Evolutionary conservation across 1,140 invertebrate species (phyloP), one percentile per base, ranked within the genome.

Genomic region (Zaprionus lachaisei): DNA sequence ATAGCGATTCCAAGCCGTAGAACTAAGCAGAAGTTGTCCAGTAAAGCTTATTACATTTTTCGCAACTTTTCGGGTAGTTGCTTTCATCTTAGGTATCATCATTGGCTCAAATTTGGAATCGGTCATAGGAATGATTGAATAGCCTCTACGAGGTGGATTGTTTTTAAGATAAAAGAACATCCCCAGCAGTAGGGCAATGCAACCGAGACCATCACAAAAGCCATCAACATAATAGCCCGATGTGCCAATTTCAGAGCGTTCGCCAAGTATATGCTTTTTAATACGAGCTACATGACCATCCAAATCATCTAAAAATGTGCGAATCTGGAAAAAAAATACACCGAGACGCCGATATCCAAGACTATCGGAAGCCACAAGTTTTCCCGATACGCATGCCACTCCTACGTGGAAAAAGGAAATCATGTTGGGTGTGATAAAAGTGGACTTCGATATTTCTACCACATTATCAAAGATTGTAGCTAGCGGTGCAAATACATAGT

Each of bases 1-100:
- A 72, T 97, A 97, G 12, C 96, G 94, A 93, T 97, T 97, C 96
- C 96, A 97, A 4, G 95, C 95, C 71, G 95, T 93, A 6, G 96
- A 97, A 58, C 95, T 96, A 1, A 97, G 83, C 31, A 96, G 80
- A 76, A 97, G 93, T 83, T 97, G 96, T 4, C 95, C 94, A 17
- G 94, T 94, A 67, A 96, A 95, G 75, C 95, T 94, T 15, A 95
- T 91, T 28, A 96, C 92, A 60, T 96, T 95, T 73, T 95, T 94
- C 1, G 95, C 93, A 11, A 96, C 94, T 81, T 95, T 95, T 47
- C 94, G 94, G 15, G 94, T 94, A 9, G 94, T 94, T 64, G 95
- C 94, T 93, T 96, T 96, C 41, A 94, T 94, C 86, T 95, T 95
- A 72, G 95, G 95, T 0, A 94, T 94, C 64, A 94, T 94, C 12